Base-by-base conservation (phyloP, 1,140 invertebrate species). In the Carposina sasakii region DNA sequence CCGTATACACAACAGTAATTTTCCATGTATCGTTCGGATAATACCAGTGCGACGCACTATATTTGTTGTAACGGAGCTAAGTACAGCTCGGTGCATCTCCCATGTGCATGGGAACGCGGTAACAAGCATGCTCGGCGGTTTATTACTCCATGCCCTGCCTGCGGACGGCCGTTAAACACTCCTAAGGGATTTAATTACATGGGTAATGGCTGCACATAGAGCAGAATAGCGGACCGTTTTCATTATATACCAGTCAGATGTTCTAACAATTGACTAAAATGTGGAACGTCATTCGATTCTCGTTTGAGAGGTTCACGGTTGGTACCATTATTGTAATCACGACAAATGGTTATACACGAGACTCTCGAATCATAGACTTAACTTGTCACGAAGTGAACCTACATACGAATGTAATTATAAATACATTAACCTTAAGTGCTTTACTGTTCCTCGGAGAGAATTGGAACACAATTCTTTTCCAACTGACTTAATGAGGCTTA, bases 31-130 rank as follows among this genome's bases (percentile, higher is more conserved):
- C 62, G 57, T 57, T 61, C 52, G 42, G 60, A 64, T 77, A 77
- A 76, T 77, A 63, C 63, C 61, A 69, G 57, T 62, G 57, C 56
- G 45, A 67, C 65, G 62, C 66, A 76, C 71, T 77, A 67, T 75
- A 68, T 69, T 75, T 76, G 69, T 59, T 48, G 56, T 82, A 82
- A 81, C 78, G 75, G 78, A 62, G 58, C 69, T 71, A 61, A 71
- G 71, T 67, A 57, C 56, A 42, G 39, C 44, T 28, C 48, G 55
- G 55, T 63, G 52, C 66, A 71, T 76, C 73, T 71, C 63, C 61
- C 57, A 57, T 60, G 60, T 50, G 64, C 67, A 71, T 77, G 75
- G 71, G 77, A 81, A 81, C 67, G 26, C 33, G 24, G 44, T 50
- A 48, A 47, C 46, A 49, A 51, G 47, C 50, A 34, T 48, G 48